Base-by-base conservation (phyloP, 37 sponge, comb jelly and placozoan genomes). In the Haliclona indistincta region DNA sequence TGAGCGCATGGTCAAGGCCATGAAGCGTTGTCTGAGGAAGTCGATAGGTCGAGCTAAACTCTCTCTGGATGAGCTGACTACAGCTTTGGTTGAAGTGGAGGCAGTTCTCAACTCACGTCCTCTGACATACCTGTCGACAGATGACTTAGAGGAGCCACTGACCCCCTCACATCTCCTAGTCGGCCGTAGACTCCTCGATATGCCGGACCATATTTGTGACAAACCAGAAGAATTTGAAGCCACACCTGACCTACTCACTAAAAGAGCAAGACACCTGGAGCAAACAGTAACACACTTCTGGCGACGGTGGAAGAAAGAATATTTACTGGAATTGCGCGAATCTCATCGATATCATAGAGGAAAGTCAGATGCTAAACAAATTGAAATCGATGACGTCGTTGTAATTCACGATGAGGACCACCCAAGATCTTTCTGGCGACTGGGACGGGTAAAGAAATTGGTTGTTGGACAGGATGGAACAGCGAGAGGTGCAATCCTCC, bases 341-440 rank as follows among this genome's bases (percentile, higher is more conserved):
- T 73, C 61, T 23, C 74, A 73, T 67, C 68, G 43, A 67, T 67
- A 67, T 26, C 34, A 34, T 67, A 22, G 43, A 2, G 38, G 40
- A 17, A 38, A 38, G 37, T n/a, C n/a, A n/a, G n/a, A n/a, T n/a
- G n/a, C n/a, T n/a, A n/a, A n/a, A n/a, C n/a, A 67, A 34, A 38
- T 19, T 38, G 38, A 35, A 67, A 17, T 38, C 38, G 40, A 38
- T 67, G 68, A 67, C 68, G 38, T 67, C 38, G 68, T 67, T 26
- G 26, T 67, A 34, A 38, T 36, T 5, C 68, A 67, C n/a, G 22
- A 38, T 38, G 68, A 67, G 68, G 38, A 67, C 8, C 68, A 67
- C 40, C 68, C 40, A 37, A 29, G 66, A 30, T 30, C 36, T 29
- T 34, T 64, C 66, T 64, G 66, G 66, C 26, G 32, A 30, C 33